Percentiles rank a stretch among this genome's conserved stretches.
Conservation (phyloP, 2,113 vertebrate species). For the Solenodon paradoxus region DNA sequence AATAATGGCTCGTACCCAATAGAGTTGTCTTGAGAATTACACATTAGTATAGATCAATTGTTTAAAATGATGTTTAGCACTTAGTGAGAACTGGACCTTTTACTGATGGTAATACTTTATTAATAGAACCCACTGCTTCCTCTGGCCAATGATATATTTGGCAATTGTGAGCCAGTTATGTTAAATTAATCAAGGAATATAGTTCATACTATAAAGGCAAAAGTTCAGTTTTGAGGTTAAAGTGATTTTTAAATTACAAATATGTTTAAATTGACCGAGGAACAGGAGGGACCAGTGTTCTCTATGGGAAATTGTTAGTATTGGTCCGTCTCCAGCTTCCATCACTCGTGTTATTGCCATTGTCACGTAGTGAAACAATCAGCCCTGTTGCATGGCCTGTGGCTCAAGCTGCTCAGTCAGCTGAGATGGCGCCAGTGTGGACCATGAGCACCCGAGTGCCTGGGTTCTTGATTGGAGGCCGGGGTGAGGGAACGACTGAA, state of each 20-base stretch:
- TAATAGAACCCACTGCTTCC: neutral
- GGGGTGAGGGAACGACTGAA: no score
- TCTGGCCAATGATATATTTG: neutral
- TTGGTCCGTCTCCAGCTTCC: neutral
- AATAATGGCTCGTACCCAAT: neutral
- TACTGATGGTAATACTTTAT: neutral
- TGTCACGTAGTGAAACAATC: neutral
- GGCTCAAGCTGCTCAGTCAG: no score
- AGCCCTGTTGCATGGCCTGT: no score
- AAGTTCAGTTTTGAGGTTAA: neutral
- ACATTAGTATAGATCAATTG: neutral
- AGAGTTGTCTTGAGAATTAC: neutral
- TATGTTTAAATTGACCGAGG: neutral
- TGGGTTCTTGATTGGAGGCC: no score
- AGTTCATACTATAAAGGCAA: neutral
- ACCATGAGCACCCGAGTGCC: no score
- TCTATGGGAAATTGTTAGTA: neutral
- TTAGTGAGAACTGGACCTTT: neutral
- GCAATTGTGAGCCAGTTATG: neutral
- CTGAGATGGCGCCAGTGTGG: no score
- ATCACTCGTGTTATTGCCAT: neutral
- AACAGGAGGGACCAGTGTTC: neutral
- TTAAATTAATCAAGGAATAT: conserved; percentile 12
- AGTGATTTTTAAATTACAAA: neutral
- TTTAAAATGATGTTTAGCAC: neutral